Base-by-base conservation (phyloP, 2,113 vertebrate genomes). In the Epinephelus moara region DNA sequence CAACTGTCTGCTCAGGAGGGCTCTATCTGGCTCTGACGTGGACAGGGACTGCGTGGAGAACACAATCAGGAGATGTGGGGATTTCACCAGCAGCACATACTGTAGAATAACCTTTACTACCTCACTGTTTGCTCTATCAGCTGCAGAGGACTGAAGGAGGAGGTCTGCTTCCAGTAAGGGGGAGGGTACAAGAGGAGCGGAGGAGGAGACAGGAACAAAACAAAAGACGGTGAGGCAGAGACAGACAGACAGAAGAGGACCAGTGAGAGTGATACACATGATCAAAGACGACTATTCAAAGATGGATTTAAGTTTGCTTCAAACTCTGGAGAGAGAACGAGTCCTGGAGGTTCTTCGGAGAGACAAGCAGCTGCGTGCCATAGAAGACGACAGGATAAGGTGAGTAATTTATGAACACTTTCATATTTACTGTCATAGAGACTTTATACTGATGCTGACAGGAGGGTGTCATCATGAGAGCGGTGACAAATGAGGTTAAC, bases 371-470 rank as follows among this genome's bases (percentile, higher is more conserved):
- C 85, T 99, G 70, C 96, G 96, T 5, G 94, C 83, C 68, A 75
- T 79, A 0, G 98, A 99, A 19, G 96, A 98, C 11, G 96, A 97
- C 68, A 94, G 98, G 85, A 94, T 97, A 89, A 96, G 97, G 98
- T 98, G 95, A 21, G 88, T 37, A 19, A 33, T 57, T 66, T 71
- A 9, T 13, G 0, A 18, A 14, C 25, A 19, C 4, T 17, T 62
- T 50, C 7, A 21, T 3, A 42, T 11, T 14, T 14, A 49, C 47
- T 45, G 8, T 45, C 42, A 45, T 45, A 11, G 37, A 78, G 55
- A 21, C 4, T 25, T 18, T 3, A 18, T 25, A 18, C 56, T 68
- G 59, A 75, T 78, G 66, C 27, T 69, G 68, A 42, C 17, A 68
- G 8, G 33, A 69, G 33, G 8, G 50, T 71, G 1, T 63, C 19